These are phyloP conservation scores for Salticus scenicus DNA, from an alignment of 2,888 invertebrate genomes.

Conservation along the genomic window DNA sequence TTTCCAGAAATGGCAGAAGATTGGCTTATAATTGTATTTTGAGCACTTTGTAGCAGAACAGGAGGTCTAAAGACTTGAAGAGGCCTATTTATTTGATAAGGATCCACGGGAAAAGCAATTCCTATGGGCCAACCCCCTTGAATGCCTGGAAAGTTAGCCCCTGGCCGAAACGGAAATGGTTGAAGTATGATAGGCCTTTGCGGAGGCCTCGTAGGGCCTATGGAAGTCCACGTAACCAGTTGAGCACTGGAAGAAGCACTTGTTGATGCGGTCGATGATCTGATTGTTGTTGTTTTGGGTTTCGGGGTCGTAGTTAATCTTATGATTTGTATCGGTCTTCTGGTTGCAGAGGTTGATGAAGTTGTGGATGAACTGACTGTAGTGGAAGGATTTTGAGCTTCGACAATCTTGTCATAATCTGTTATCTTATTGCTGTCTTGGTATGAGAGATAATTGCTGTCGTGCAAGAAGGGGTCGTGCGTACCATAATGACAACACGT, in stretches of 20 bases:
- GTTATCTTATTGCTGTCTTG: constrained; percentile 36
- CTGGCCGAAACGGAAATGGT: constrained; percentile 56
- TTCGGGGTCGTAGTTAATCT: not conserved
- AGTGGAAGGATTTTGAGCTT: not conserved
- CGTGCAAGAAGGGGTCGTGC: constrained; percentile 15
- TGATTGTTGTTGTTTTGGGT: not conserved
- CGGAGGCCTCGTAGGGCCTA: constrained; percentile 42
- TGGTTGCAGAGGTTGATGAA: not conserved
- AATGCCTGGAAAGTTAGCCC: constrained; percentile 14
- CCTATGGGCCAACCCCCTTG: constrained; percentile 50
- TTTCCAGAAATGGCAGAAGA: not conserved
- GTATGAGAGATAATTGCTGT: not conserved
- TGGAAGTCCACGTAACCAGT: constrained; percentile 58
- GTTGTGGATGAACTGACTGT: constrained; percentile 7
- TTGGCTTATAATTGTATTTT: constrained; percentile 13
- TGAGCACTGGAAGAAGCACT: constrained; percentile 3
- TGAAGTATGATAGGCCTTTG: constrained; percentile 42
- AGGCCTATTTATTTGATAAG: constrained; percentile 38
- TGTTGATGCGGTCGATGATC: not conserved
- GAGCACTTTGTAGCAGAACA: not conserved
- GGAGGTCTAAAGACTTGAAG: constrained; percentile 40
- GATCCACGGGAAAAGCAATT: constrained; percentile 53
- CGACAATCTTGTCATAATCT: constrained; percentile 5
- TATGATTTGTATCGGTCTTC: not conserved
- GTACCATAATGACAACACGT: constrained; percentile 83